phyloP scores from a whole-genome alignment of 2,888 invertebrate genomes.

The Dilophus febrilis region DNA sequence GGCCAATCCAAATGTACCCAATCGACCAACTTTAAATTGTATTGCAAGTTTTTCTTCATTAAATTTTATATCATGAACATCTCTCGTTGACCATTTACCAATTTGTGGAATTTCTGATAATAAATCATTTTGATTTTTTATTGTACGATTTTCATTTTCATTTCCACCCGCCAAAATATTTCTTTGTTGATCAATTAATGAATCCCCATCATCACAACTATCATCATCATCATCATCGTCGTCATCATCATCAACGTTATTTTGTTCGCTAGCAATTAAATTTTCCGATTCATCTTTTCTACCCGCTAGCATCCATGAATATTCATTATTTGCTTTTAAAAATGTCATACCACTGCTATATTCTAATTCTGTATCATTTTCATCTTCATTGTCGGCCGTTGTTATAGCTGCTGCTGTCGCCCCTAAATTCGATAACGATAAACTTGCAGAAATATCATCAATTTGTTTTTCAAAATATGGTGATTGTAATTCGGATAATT shows the following conservation, averaged over 20 bases:
- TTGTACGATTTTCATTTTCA: not conserved
- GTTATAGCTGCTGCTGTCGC: too few relatives aligned
- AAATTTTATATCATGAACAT: conserved; percentile 62
- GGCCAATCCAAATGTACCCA: conserved; percentile 53
- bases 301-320: not conserved
- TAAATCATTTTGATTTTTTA: not conserved
- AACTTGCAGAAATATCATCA: conserved; percentile 20
- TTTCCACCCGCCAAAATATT: not conserved
- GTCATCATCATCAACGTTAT: conserved; percentile 5
- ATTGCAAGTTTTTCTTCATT: conserved; percentile 69
- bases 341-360: too few relatives aligned
- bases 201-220: not conserved
- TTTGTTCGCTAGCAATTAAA: not conserved
- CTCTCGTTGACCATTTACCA: conserved; percentile 50
- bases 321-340: too few relatives aligned
- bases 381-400: not conserved
- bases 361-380: not conserved
- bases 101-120: conserved; percentile 8
- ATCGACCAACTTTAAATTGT: conserved; percentile 55
- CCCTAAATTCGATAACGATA: conserved; percentile 11
- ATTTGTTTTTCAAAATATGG: conserved; percentile 20
- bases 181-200: not conserved
- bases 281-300: conserved; percentile 1
- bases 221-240: conserved; percentile 6
- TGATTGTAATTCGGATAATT: conserved; percentile 20